A percentile compares a stretch with the other conserved stretches of the same genome.
These are phyloP conservation scores for Danaus chrysippus DNA, from an alignment of 2,888 invertebrate genomes.

Conservation along the genomic window DNA sequence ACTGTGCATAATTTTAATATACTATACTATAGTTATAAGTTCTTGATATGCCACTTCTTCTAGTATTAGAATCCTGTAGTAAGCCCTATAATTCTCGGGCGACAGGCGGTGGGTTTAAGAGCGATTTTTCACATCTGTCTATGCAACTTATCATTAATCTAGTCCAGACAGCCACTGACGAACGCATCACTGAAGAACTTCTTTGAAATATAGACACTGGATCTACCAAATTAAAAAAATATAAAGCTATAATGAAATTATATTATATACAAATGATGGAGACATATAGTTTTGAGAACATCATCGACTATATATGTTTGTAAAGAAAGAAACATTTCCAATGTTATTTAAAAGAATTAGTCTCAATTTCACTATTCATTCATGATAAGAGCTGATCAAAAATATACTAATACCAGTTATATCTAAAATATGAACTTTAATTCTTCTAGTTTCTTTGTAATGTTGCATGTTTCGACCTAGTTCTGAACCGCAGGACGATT, in stretches of 20 bases:
- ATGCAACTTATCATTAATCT: constrained; percentile 36
- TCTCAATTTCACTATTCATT: too few species aligned
- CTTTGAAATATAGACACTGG: constrained; percentile 15
- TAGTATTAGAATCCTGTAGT: background rate
- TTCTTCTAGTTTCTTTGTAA: constrained; percentile 23
- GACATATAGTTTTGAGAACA: too few species aligned
- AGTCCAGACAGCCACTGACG: constrained; percentile 35
- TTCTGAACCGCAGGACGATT: constrained; percentile 38
- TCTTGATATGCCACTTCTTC: background rate
- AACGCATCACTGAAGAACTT: constrained; percentile 33
- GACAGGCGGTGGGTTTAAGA: constrained; percentile 24
- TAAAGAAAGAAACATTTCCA: too few species aligned
- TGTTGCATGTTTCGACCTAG: constrained; percentile 27
- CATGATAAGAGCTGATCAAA: too few species aligned
- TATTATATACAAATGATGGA: too few species aligned
- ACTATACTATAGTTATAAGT: background rate
- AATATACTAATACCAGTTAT: constrained; percentile 4
- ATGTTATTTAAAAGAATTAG: too few species aligned
- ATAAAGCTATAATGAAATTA: too few species aligned
- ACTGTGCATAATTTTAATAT: background rate
- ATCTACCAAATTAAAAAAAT: constrained; percentile 13
- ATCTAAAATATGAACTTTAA: constrained; percentile 10
- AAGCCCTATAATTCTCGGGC: constrained; percentile 6
- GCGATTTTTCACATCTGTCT: constrained; percentile 35
- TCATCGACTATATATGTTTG: too few species aligned